phyloP scores from a whole-genome alignment of 2,113 vertebrate genomes.

The Myrmophylax atrothorax region DNA sequence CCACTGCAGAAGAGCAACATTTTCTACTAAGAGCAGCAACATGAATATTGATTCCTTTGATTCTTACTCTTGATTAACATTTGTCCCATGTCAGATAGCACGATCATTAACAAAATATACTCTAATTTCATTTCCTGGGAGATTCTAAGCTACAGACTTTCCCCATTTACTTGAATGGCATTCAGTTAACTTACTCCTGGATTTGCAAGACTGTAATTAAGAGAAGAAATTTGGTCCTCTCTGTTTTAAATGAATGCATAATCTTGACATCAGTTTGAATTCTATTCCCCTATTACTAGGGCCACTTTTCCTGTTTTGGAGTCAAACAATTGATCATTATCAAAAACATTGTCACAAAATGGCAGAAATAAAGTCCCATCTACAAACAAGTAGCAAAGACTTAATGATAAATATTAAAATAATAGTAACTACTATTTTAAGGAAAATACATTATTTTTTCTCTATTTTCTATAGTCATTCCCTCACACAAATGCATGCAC shows the following conservation, averaged over 20 bases:
- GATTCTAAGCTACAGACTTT: not conserved
- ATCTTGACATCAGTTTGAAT: not conserved
- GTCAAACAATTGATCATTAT: not conserved
- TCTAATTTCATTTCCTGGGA: not conserved
- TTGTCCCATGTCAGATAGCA: not conserved
- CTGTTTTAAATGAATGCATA: not conserved
- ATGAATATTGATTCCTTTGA: constrained; percentile 7
- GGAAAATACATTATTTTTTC: not conserved
- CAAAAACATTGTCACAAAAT: not conserved
- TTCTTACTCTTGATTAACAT: not conserved
- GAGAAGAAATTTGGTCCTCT: not conserved
- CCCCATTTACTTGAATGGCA: not conserved
- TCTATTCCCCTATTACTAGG: not conserved
- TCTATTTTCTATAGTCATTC: not conserved
- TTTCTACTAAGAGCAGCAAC: not conserved
- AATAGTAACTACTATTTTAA: not conserved
- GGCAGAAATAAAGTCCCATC: not conserved
- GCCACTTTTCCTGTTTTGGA: not conserved
- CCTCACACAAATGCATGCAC: not conserved
- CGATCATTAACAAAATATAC: not conserved
- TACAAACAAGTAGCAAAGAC: not conserved
- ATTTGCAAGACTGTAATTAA: constrained; percentile 1
- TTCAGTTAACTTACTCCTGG: not conserved
- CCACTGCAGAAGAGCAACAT: not conserved
- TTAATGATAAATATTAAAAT: not conserved